phyloP scores from a whole-genome alignment of 1,140 invertebrate genomes.

The Cecropterus lyciades region DNA sequence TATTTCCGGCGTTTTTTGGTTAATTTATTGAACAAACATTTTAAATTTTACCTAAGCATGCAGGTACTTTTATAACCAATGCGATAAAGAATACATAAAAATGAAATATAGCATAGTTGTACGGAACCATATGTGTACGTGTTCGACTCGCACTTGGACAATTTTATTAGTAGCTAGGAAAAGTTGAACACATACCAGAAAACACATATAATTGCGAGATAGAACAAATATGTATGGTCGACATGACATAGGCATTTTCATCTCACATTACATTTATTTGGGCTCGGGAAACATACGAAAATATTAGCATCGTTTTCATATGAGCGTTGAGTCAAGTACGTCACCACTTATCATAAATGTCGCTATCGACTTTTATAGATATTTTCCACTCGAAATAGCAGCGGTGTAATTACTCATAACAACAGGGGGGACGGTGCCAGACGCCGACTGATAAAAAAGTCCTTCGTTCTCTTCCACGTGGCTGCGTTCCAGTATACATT shows the following conservation, averaged over 20 bases:
- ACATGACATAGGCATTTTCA: not conserved
- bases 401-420: conserved; percentile 6
- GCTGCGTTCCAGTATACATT: conserved; percentile 50
- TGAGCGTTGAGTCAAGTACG: not conserved
- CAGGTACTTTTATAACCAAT: no score
- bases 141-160: no score
- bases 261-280: not conserved
- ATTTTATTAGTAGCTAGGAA: no score
- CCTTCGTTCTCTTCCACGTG: conserved; percentile 47
- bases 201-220: not conserved
- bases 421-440: conserved; percentile 28
- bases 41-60: no score
- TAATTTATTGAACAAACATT: no score
- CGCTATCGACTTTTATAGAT: not conserved
- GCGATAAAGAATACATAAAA: no score
- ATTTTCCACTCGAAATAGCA: conserved; percentile 5
- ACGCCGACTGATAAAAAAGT: conserved; percentile 37
- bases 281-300: not conserved
- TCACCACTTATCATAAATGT: conserved; percentile 6
- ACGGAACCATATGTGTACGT: no score
- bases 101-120: no score
- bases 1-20: no score
- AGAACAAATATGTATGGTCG: not conserved
- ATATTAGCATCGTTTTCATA: not conserved
- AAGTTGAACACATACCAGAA: no score